Evolutionary conservation across 1,140 invertebrate genomes (phyloP).

Genomic region (Trypoxylus dichotomus): DNA sequence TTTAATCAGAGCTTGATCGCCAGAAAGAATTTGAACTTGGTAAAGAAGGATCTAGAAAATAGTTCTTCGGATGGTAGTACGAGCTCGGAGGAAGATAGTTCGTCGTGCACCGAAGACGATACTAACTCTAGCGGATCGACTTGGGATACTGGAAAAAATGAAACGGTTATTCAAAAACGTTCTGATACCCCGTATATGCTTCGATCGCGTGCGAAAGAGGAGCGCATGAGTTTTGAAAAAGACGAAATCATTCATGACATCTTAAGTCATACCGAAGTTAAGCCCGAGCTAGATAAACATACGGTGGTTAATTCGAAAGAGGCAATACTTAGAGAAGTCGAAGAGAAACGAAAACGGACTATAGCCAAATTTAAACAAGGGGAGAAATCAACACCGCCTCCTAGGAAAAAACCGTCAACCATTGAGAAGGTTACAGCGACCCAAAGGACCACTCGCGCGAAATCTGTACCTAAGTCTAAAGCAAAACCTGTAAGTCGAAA

Average conservation of each 20-base stretch:
- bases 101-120: constrained; percentile 23
- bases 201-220: background rate
- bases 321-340: constrained; percentile 29
- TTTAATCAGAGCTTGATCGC: constrained; percentile 43
- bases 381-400: background rate
- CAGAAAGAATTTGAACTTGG: constrained; percentile 46
- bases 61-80: constrained; percentile 26
- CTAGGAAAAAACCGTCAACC: background rate
- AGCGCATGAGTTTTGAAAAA: background rate
- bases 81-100: background rate
- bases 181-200: background rate
- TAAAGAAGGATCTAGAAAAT: constrained; percentile 34
- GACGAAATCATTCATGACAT: background rate
- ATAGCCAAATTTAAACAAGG: constrained; percentile 35
- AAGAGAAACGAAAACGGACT: constrained; percentile 36
- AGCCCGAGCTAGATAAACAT: background rate
- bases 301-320: constrained; percentile 14
- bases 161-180: background rate
- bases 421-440: constrained; percentile 7
- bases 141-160: constrained; percentile 28
- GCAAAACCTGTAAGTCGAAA: background rate
- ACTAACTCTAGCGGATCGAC: constrained; percentile 29
- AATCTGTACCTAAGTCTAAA: background rate
- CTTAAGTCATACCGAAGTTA: background rate
- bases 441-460: background rate